Base-by-base conservation (phyloP, 2,888 invertebrate species). In the Bugula neritina region DNA sequence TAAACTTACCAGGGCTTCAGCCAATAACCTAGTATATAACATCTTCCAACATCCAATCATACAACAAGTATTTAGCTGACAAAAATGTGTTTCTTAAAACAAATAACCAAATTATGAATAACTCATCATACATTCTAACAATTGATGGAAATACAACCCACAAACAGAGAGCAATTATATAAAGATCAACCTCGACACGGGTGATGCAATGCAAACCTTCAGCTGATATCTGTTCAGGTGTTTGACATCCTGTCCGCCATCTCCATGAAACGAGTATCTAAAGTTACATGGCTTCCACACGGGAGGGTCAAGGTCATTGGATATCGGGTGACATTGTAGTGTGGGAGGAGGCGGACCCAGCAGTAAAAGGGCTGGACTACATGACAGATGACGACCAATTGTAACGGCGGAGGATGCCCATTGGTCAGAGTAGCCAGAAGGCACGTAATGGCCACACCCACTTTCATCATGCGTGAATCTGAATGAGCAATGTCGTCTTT, bases 351-450 rank as follows among this genome's bases (percentile, higher is more conserved):
- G 63, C 5, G 63, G 63, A 63, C 63, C 63, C 29, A 63, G 31
- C 29, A 63, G 31, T 31, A 63, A 27, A 34, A 31, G 63, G 27
- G 27, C 63, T 29, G 63, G 63, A 63, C 31, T 63, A 27, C 63
- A 63, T 3, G 27, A 10, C n/a, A 63, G 34, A 5, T 63, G 31
- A 13, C 34, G 5, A n/a, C 63, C 63, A 29, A 25, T 70, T 17
- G 31, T 21, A 10, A 69, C 69, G 23, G 79, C 81, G 2, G 71
- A 57, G n/a, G 73, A 57, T 3, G 78, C 78, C 81, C 80, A 81
- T 71, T 81, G 81, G 74, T 81, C 81, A 5, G 63, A 72, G 72
- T 74, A 80, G 5, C 79, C 80, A 0, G 75, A 73, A 0, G 81
- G 81, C 2, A 80, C 78, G 74, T 73, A 76, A 72, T 75, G 77